Percentiles rank a stretch among this genome's conserved stretches.
Conservation (phyloP, 2,797 vertebrate species). For the Smutsia temminckii region DNA sequence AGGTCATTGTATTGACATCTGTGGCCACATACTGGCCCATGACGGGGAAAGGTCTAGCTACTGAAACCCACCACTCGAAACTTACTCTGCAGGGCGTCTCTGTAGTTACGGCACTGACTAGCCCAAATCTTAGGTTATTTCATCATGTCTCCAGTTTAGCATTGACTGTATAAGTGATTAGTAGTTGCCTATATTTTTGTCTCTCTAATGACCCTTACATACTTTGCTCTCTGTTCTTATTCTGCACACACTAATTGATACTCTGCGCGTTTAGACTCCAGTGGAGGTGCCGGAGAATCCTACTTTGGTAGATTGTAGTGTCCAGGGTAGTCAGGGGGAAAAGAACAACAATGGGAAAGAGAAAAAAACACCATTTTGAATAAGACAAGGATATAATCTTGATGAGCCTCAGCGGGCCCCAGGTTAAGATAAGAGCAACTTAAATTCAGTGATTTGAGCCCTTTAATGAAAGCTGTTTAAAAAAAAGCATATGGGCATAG, state of each 20-base stretch:
- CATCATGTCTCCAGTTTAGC: constrained; percentile 2
- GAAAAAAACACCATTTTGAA: constrained; percentile 22
- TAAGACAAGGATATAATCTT: constrained; percentile 1
- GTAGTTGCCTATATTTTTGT: constrained; percentile 10
- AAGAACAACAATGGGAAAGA: constrained; percentile 17
- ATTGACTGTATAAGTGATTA: background rate
- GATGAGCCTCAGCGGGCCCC: background rate
- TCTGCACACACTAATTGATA: background rate
- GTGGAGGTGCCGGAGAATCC: background rate
- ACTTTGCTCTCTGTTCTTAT: background rate
- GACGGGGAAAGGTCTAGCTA: constrained; percentile 54
- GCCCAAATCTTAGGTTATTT: constrained; percentile 21
- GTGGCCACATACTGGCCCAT: constrained; percentile 44
- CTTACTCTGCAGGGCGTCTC: constrained; percentile 31
- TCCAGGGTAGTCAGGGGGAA: background rate
- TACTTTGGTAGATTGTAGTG: constrained; percentile 29
- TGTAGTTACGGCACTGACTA: constrained; percentile 45
- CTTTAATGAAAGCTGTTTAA: constrained; percentile 40
- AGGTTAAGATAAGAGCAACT: constrained; percentile 21
- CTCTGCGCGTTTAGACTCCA: background rate
- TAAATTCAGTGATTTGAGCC: background rate
- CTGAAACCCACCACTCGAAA: constrained; percentile 54
- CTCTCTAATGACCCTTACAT: background rate
- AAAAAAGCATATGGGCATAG: background rate
- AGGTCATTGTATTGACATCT: constrained; percentile 61